A percentile compares a stretch with the other conserved stretches of the same genome.
phyloP scores from a whole-genome alignment of 2,113 vertebrate genomes.

The Pampusana beccarii region DNA sequence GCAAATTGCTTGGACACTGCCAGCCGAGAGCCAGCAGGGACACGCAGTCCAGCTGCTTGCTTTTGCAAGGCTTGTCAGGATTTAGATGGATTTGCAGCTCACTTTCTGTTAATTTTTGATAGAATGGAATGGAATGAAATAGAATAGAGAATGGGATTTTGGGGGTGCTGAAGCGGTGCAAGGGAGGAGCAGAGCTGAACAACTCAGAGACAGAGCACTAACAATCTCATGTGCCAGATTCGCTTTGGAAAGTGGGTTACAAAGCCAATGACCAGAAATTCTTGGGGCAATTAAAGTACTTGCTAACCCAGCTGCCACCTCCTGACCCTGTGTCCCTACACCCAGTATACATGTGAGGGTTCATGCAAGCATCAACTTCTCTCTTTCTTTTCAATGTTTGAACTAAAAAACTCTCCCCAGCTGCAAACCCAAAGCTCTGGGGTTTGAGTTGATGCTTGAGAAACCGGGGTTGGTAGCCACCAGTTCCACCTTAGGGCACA shows the following conservation, averaged over 20 bases:
- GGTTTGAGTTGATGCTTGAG: not conserved
- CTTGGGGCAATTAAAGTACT: no score
- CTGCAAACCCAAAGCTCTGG: rapidly evolving
- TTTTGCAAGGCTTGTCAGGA: not conserved
- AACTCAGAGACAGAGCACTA: not conserved
- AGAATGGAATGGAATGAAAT: not conserved
- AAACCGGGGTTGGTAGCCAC: not conserved
- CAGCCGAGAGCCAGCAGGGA: not conserved
- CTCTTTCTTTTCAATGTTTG: not conserved
- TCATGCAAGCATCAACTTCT: not conserved
- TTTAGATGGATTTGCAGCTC: not conserved
- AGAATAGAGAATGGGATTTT: no score
- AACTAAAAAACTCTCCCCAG: not conserved
- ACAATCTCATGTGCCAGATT: rapidly evolving
- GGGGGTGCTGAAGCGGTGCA: not conserved
- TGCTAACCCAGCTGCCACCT: not conserved
- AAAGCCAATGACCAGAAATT: not conserved
- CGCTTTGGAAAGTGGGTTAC: not conserved
- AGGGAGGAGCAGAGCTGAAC: not conserved
- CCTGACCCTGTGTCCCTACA: not conserved
- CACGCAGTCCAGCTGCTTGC: rapidly evolving
- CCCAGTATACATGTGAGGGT: not conserved
- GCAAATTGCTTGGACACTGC: rapidly evolving
- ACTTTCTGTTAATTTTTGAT: not conserved
- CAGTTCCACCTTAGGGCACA: rapidly evolving